These are phyloP conservation scores for Oncorhynchus masou DNA, from an alignment of 2,113 vertebrate genomes.

Conservation along the genomic window DNA sequence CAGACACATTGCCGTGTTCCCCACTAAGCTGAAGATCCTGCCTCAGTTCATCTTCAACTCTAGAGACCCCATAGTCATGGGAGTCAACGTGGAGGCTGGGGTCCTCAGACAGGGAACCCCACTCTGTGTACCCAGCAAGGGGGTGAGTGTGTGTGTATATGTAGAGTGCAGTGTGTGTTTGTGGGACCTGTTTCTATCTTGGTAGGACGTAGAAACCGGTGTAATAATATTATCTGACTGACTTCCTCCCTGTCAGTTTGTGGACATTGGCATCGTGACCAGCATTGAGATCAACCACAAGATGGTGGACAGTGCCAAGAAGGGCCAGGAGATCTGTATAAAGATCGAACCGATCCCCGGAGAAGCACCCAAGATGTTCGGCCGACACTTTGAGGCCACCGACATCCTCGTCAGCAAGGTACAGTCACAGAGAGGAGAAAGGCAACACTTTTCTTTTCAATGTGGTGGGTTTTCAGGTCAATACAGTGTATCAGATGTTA, in stretches of 20 bases:
- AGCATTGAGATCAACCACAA: constrained; percentile 98
- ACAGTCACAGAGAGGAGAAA: constrained; percentile 19
- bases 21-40: constrained; percentile 90
- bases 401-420: constrained; percentile 97
- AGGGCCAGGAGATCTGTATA: constrained; percentile 96
- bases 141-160: constrained; percentile 74
- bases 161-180: background rate
- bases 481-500: background rate
- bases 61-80: constrained; percentile 97
- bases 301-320: constrained; percentile 89
- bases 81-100: constrained; percentile 87
- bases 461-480: background rate
- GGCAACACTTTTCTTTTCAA: background rate
- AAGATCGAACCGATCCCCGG: constrained; percentile 98
- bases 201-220: no score
- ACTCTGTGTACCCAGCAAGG: constrained; percentile 93
- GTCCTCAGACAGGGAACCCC: constrained; percentile 90
- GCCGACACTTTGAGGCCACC: constrained; percentile 95
- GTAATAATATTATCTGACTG: background rate
- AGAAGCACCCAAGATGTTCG: constrained; percentile 98
- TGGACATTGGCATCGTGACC: constrained; percentile 95
- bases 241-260: constrained; percentile 76
- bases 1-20: constrained; percentile 94
- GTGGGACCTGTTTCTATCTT: background rate
- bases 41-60: constrained; percentile 99